Evolutionary conservation across 2,888 invertebrate genomes (phyloP).

Genomic region (Halictus quadricinctus): DNA sequence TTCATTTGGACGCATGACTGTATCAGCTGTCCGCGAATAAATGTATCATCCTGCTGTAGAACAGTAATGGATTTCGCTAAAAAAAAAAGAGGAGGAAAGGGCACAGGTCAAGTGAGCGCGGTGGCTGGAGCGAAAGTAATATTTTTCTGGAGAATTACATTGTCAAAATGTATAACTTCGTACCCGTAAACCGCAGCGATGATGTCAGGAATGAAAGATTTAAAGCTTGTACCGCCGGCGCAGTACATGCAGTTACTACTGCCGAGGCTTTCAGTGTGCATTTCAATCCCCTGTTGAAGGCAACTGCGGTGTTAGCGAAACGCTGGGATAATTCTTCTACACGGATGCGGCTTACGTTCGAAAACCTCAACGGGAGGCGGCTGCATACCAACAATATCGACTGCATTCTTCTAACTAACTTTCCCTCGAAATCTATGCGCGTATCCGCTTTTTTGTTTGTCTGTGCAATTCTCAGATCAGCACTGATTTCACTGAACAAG

Average conservation of each 20-base stretch:
- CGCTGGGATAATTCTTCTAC: slow-evolving; percentile 7
- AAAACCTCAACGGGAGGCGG: neutral
- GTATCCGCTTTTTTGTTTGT: neutral
- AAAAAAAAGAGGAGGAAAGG: neutral
- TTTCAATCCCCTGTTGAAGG: slow-evolving; percentile 3
- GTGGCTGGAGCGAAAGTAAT: neutral
- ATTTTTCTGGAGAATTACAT: neutral
- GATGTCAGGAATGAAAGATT: slow-evolving; percentile 3
- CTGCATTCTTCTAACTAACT: neutral
- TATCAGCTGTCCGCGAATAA: neutral
- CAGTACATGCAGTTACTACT: neutral
- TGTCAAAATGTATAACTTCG: slow-evolving; percentile 1
- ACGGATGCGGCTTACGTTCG: neutral
- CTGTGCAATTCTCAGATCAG: neutral
- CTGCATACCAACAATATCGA: neutral
- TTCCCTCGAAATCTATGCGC: neutral
- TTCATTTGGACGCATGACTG: neutral
- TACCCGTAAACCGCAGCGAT: neutral
- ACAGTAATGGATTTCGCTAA: neutral
- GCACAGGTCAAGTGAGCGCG: neutral
- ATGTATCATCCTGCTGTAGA: neutral
- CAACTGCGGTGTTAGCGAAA: slow-evolving; percentile 9
- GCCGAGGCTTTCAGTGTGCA: neutral
- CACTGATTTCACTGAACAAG: too few species aligned
- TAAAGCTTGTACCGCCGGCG: neutral